Percentiles rank a stretch among this genome's conserved stretches.
These are phyloP conservation scores for human DNA, from an alignment of 2,113 vertebrate species.

Conservation along the genomic window DNA sequence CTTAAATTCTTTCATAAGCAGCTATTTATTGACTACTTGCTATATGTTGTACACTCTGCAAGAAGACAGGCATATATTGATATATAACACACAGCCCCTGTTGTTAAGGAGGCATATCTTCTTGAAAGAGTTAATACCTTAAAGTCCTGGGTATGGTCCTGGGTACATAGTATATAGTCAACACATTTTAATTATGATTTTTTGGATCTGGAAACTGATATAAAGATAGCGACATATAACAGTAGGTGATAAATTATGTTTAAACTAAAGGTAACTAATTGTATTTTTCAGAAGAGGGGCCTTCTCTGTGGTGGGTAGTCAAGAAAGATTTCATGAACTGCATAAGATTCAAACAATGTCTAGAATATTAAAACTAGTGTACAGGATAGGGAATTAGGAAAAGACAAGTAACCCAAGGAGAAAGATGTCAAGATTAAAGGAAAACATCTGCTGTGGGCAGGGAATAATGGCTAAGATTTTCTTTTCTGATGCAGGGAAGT, in stretches of 20 bases:
- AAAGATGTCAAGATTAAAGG: not conserved
- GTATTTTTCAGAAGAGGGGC: not conserved
- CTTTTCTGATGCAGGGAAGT: not conserved
- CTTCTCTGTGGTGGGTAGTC: not conserved
- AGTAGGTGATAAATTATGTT: not conserved
- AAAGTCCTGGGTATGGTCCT: not conserved
- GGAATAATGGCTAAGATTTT: not conserved
- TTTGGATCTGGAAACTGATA: not conserved
- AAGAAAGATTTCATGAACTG: not conserved
- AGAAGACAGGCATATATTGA: not conserved
- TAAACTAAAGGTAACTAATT: not conserved
- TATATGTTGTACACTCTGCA: not conserved
- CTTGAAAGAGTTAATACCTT: not conserved
- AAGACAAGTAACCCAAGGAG: not conserved
- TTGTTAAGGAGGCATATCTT: not conserved
- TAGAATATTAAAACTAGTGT: not conserved
- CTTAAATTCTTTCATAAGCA: not conserved
- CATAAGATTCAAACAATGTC: not conserved
- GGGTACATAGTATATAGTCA: not conserved
- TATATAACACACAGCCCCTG: not conserved
- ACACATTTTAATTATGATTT: not conserved
- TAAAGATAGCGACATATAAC: not conserved
- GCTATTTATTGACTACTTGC: not conserved
- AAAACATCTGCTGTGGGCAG: not conserved
- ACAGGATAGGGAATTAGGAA: not conserved